These are phyloP conservation scores for Sphenodon punctatus DNA, from an alignment of 2,797 vertebrate genomes.

Conservation along the genomic window DNA sequence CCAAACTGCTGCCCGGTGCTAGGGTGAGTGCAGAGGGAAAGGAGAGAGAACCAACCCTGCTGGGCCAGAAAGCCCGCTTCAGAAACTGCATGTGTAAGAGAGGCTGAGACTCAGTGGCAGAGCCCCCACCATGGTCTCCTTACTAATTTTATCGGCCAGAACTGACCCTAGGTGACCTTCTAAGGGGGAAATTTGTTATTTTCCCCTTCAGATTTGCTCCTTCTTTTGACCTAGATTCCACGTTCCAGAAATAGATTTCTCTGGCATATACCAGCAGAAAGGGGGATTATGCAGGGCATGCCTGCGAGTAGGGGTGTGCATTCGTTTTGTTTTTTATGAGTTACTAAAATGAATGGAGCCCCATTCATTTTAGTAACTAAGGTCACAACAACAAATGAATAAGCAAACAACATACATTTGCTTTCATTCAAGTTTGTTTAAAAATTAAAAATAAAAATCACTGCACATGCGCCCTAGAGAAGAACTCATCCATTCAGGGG, in stretches of 20 bases:
- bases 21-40: not conserved
- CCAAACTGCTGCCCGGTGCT: not conserved
- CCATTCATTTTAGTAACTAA: too few species aligned
- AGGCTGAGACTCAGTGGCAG: not conserved
- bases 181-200: slow-evolving; percentile 6
- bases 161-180: not conserved
- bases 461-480: too few species aligned
- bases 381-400: too few species aligned
- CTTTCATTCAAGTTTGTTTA: too few species aligned
- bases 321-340: not conserved
- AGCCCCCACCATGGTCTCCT: not conserved
- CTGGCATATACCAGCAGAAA: slow-evolving; percentile 65
- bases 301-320: not conserved
- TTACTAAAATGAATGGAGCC: too few species aligned
- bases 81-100: not conserved
- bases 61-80: not conserved
- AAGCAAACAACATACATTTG: too few species aligned
- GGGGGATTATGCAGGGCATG: slow-evolving; percentile 33
- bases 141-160: not conserved
- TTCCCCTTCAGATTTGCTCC: slow-evolving; percentile 53
- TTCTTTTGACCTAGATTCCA: slow-evolving; percentile 77
- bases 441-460: too few species aligned
- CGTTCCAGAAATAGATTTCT: slow-evolving; percentile 76
- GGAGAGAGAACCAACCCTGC: too few species aligned
- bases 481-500: too few species aligned